Base-by-base conservation (phyloP, 2,888 invertebrate species). In the Morinoia aosen region DNA sequence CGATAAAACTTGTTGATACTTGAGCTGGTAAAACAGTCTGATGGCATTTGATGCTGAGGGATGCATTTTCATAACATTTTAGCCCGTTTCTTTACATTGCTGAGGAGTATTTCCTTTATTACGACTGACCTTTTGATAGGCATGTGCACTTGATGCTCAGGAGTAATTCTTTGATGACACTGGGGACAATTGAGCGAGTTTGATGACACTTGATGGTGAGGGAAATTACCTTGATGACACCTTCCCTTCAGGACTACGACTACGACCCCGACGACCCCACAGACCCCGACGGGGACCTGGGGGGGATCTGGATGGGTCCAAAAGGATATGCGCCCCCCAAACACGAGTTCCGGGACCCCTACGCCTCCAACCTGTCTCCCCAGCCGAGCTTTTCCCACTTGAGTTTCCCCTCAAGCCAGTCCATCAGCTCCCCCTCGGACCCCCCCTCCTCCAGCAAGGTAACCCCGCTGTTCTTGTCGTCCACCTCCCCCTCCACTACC, bases 301-400 rank as follows among this genome's bases (percentile, higher is more conserved):
- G 91, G 19, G 95, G 95, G 1, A 95, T 95, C 48, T 95, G 95
- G 95, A 95, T 95, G 95, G 95, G 95, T 16, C 95, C 95, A n/a
- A 95, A 88, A 58, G 56, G n/a, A 14, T 3, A 57, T 0, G 93
- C 48, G 33, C 1, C 19, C 57, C 33, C 40, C 56, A 76, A 95
- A n/a, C 16, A 40, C 2, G 58, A 94, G 2, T 40, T 61, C 61
- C 64, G 40, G 3, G 95, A 64, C 5, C 25, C 16, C 56, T 76
- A 16, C 39, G 8, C 40, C 33, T 48, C 64, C 2, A 76, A 14
- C 56, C 11, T 56, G 48, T 39, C 25, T 19, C 95, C 48, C 40
- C 64, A 64, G 25, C 1, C 8, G 58, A 19, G 58, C 61, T 76
- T 76, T 76, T 76, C 94, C 61, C 58, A 61, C 16, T 58, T 39